These are phyloP conservation scores for Rhagium mordax DNA, from an alignment of 2,888 invertebrate species.

Conservation along the genomic window DNA sequence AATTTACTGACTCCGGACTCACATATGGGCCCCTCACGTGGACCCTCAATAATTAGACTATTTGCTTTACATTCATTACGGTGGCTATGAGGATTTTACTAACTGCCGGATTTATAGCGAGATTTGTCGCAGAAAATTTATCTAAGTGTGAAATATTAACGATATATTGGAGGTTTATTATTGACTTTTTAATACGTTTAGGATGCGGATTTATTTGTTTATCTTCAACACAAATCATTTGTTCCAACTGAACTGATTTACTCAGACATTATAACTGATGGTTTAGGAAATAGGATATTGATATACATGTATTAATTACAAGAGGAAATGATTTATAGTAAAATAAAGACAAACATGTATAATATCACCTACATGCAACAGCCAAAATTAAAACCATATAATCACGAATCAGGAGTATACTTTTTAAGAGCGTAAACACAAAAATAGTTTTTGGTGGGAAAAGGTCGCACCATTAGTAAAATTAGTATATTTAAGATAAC, in stretches of 20 bases:
- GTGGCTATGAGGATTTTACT: conserved; percentile 68
- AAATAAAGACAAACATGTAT: not conserved
- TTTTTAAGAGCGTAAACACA: not conserved
- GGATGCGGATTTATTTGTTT: conserved; percentile 35
- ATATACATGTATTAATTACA: too few species aligned
- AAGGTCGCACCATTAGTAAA: not conserved
- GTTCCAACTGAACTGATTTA: conserved; percentile 25
- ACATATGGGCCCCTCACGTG: conserved; percentile 67
- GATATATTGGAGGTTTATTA: conserved; percentile 64
- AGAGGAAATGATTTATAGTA: too few species aligned
- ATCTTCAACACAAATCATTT: conserved; percentile 41
- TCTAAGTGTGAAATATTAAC: conserved; percentile 67
- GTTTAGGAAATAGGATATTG: not conserved
- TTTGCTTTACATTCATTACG: conserved; percentile 69
- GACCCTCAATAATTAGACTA: conserved; percentile 69
- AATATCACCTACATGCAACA: not conserved
- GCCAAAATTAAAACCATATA: too few species aligned
- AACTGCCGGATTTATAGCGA: conserved; percentile 69
- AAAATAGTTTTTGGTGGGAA: not conserved
- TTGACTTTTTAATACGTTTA: conserved; percentile 53
- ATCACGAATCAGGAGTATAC: too few species aligned
- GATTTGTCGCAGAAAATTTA: conserved; percentile 67
- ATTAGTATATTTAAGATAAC: not conserved
- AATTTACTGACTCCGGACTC: conserved; percentile 53
- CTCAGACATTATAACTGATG: not conserved